Percentiles rank a stretch among this genome's conserved stretches.
Conservation (phyloP, 2,797 vertebrate genomes). For the Neomorphus geoffroyi region DNA sequence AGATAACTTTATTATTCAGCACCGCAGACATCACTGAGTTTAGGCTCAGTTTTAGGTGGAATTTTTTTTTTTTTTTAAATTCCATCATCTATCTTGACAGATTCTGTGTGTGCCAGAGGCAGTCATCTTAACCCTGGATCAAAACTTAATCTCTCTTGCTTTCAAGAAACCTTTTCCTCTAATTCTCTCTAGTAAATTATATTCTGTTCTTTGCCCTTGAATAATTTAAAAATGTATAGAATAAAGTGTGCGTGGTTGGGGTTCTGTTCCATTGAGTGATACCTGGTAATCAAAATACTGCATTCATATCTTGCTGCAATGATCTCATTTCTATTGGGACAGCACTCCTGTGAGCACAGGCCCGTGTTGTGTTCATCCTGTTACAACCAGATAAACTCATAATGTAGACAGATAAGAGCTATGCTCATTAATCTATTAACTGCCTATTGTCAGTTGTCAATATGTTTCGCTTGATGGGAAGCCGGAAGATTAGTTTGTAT, state of each 20-base stretch:
- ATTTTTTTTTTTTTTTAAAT: neutral
- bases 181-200: conserved; percentile 57
- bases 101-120: conserved; percentile 3
- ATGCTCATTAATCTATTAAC: conserved; percentile 75
- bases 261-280: conserved; percentile 38
- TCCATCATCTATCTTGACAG: conserved; percentile 10
- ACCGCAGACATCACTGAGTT: neutral
- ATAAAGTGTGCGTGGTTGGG: neutral
- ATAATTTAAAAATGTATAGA: conserved; percentile 59
- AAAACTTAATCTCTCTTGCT: conserved; percentile 55
- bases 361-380: conserved; percentile 63
- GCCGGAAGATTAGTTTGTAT: conserved; percentile 62
- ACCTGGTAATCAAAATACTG: conserved; percentile 67
- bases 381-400: conserved; percentile 74
- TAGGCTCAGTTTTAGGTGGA: neutral
- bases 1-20: neutral
- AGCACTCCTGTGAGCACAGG: conserved; percentile 54
- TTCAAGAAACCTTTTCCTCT: conserved; percentile 41
- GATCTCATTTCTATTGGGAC: conserved; percentile 71
- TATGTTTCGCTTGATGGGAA: conserved; percentile 65
- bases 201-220: conserved; percentile 68
- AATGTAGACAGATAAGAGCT: conserved; percentile 70
- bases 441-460: conserved; percentile 72
- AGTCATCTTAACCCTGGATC: conserved; percentile 50
- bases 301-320: conserved; percentile 61